Base-by-base conservation (phyloP, 2,888 invertebrate genomes). In the Cheilosia vernalis region DNA sequence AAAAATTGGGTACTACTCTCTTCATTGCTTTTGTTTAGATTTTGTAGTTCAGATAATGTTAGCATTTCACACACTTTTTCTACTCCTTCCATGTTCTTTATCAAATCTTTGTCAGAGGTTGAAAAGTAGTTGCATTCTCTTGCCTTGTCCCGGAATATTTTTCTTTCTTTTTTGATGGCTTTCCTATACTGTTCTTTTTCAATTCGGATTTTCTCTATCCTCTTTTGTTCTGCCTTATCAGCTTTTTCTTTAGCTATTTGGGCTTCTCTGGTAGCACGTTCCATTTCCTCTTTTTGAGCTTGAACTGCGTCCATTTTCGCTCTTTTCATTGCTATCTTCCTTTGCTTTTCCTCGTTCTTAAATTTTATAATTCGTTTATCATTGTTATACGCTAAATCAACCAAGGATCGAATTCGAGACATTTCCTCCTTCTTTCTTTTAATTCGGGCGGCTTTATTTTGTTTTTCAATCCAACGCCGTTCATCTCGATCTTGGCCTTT, bases 361-460 rank as follows among this genome's bases (percentile, higher is more conserved):
- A 98, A 98, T 88, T 95, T 95, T 74, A 94, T 95, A 89, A 99
- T 97, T 88, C 99, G 94, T 0, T 99, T 99, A 93, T 99, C 99
- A 90, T 96, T 95, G 87, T 96, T 95, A 91, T 99, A 99, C 0
- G 99, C 98, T 91, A 97, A 94, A 90, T 99, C 99, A 63, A 99
- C 98, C 70, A 99, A 93, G 56, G 94, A 94, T 15, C 99, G 94
- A 88, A 99, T 96, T 88, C 99, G 93, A 0, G 96, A 94, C 96
- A 97, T 98, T 93, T 99, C 99, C 90, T 99, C 99, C 91, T 99
- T 99, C 93, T 99, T 98, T 90, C 97, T 94, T 90, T 98, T 97
- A 42, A 97, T 96, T 58, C 99, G 93, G 7, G 97, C 97, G 1
- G 94, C 96, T 93, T 98, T 98, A 91, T 99, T 99, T 92, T 98